Percentiles rank a stretch among this genome's conserved stretches.
phyloP scores from a whole-genome alignment of 2,888 invertebrate genomes.

The Myopa tessellatipennis region DNA sequence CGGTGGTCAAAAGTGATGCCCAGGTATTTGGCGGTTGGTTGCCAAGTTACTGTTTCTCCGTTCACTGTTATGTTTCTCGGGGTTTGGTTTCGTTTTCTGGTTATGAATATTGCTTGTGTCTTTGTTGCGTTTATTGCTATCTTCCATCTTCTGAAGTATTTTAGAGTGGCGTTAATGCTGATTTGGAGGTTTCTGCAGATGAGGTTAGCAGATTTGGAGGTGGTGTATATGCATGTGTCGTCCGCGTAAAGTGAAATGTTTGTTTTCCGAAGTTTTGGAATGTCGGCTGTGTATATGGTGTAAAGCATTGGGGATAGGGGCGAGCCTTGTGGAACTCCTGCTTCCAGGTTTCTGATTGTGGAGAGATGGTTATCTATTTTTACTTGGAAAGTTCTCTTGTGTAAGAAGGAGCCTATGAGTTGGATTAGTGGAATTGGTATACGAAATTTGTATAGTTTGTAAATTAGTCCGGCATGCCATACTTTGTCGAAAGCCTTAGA shows the following conservation, averaged over 20 bases:
- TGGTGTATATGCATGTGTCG: conserved; percentile 18
- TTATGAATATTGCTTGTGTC: conserved; percentile 16
- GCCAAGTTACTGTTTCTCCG: background rate
- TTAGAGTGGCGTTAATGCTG: background rate
- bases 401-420: background rate
- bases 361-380: background rate
- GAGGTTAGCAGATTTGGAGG: background rate
- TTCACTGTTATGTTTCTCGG: background rate
- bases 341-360: background rate
- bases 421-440: background rate
- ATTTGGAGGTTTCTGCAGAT: conserved; percentile 27
- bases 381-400: background rate
- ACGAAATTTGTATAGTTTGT: too few species aligned
- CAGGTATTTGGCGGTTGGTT: conserved; percentile 24
- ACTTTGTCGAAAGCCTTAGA: conserved; percentile 8
- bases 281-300: conserved; percentile 18
- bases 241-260: conserved; percentile 3
- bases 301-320: conserved; percentile 14
- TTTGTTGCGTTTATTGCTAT: conserved; percentile 14
- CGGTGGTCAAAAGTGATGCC: conserved; percentile 17
- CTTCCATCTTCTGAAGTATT: conserved; percentile 24
- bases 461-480: too few species aligned
- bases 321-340: conserved; percentile 14
- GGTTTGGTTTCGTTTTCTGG: background rate
- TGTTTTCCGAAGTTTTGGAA: background rate